Evolutionary conservation across 2,888 invertebrate species (phyloP), one percentile per base, ranked within the genome.

Genomic region (Autographa gamma): DNA sequence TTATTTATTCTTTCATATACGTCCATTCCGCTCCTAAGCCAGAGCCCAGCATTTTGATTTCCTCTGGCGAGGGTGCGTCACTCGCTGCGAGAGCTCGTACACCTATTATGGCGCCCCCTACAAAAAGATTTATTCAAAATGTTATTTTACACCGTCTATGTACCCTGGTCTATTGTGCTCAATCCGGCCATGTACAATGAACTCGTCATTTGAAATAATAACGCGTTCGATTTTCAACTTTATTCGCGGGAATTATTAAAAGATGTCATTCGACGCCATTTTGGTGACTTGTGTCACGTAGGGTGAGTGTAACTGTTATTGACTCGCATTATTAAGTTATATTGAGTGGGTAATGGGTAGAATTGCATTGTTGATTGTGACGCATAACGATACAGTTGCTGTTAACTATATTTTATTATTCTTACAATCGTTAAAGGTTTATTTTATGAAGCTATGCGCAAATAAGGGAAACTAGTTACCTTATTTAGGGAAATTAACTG

Each of bases 71-170:
- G 95, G 94, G 95, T 91, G 92, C 92, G 93, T 92, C 92, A 90
- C 83, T 87, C 89, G 89, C 82, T 84, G 88, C 88, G 88, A 88
- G 89, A 86, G 90, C 86, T 89, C 90, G 91, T 91, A 91, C 89
- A 90, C 91, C 95, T 94, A 94, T 94, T 95, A 94, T 93, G 91
- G 91, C 91, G 88, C 90, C 94, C 94, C 91, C 84, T 83, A 89
- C 88, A 87, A 90, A 93, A 93, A 94, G 95, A 95, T 95, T 95
- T 93, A 95, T 95, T 95, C 95, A 95, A 94, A 95, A 95, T 93
- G 95, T 95, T 95, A 95, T 95, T 95, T 94, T 93, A 95, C 93
- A 93, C 95, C 93, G 86, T 87, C 91, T 90, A 93, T 92, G 87
- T 93, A 89, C 90, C 88, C 75, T 63, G 79, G 75, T 80, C 89